These are phyloP conservation scores for Cecidostiba fungosa DNA, from an alignment of 2,888 invertebrate genomes.

Conservation along the genomic window DNA sequence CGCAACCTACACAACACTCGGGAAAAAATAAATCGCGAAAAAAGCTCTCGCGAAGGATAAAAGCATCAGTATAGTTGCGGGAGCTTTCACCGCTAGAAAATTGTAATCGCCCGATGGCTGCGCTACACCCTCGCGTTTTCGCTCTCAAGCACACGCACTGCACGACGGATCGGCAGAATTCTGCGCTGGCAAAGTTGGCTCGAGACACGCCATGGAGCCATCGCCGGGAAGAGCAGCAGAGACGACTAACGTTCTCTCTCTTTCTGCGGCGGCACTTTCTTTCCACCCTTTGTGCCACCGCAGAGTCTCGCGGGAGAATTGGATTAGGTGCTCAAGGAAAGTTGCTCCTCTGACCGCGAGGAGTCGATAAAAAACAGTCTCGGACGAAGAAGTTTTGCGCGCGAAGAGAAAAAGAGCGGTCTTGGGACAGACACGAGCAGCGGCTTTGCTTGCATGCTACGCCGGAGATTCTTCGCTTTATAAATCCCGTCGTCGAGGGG, in stretches of 20 bases:
- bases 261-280: background rate
- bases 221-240: background rate
- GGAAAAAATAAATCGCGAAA: background rate
- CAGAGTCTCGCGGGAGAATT: conserved; percentile 69
- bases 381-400: conserved; percentile 1
- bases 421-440: background rate
- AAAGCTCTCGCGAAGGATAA: too few relatives aligned
- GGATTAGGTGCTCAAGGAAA: conserved; percentile 73
- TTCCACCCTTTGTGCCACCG: background rate
- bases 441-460: conserved; percentile 14
- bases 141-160: background rate
- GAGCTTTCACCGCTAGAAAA: background rate
- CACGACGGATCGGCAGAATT: background rate
- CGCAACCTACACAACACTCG: too few relatives aligned
- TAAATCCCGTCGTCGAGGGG: conserved; percentile 2
- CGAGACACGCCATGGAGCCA: conserved; percentile 1
- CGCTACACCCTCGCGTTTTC: background rate
- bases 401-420: background rate
- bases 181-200: background rate
- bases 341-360: conserved; percentile 62
- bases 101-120: background rate
- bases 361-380: conserved; percentile 43
- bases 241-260: background rate
- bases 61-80: background rate
- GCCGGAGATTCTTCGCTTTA: conserved; percentile 19